Evolutionary conservation across 92 coral and sea anemone species (phyloP).

Genomic region (Montipora capitata): DNA sequence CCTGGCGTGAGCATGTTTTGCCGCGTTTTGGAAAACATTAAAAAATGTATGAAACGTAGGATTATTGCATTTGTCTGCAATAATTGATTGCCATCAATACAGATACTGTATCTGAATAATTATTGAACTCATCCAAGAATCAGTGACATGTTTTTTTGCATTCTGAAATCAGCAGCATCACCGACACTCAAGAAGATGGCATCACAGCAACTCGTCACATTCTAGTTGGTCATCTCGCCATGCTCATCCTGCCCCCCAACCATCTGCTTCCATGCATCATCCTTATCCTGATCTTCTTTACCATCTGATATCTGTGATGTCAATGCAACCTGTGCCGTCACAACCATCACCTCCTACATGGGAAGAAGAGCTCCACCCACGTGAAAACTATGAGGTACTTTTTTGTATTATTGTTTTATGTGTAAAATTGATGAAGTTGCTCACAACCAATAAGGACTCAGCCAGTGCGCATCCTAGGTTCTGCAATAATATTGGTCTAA

Average conservation of each 20-base stretch:
- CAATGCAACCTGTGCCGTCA: constrained; percentile 78
- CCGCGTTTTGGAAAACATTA: too few species aligned
- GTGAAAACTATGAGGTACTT: constrained; percentile 91
- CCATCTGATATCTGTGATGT: constrained; percentile 90
- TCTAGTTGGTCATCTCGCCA: constrained; percentile 78
- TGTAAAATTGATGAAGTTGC: too few species aligned
- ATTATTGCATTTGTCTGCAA: too few species aligned
- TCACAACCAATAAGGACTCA: too few species aligned
- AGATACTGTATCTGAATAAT: too few species aligned
- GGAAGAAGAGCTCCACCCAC: constrained; percentile 86
- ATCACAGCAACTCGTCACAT: constrained; percentile 71
- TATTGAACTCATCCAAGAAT: too few species aligned
- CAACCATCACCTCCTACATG: constrained; percentile 76
- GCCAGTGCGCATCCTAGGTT: too few species aligned
- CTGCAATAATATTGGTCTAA: too few species aligned
- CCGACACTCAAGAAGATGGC: constrained; percentile 92
- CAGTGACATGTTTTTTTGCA: neutral
- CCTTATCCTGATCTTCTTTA: constrained; percentile 88
- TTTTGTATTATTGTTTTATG: too few species aligned
- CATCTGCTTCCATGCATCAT: constrained; percentile 73
- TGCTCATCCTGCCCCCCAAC: constrained; percentile 34
- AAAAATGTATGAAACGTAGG: too few species aligned
- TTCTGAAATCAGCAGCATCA: constrained; percentile 68
- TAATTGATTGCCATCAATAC: too few species aligned
- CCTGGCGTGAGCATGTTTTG: too few species aligned